A percentile compares a stretch with the other conserved stretches of the same genome.
Evolutionary conservation across 2,113 vertebrate genomes (phyloP).

Genomic region (Platycercus adscitus): DNA sequence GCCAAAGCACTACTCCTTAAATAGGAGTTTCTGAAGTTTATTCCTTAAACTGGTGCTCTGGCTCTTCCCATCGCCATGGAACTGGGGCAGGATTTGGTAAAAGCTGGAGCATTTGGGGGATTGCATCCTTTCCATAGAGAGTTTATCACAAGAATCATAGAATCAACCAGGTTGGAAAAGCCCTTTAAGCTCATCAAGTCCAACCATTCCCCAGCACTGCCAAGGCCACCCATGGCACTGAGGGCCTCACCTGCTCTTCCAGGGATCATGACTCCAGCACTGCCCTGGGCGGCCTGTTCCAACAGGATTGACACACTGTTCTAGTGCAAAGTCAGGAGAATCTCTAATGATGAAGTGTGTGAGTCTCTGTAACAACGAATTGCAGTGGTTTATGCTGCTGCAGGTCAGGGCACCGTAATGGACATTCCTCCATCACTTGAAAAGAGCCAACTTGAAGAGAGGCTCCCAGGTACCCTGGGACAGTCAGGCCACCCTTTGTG

Average conservation of each 20-base stretch:
- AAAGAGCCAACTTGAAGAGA: background rate
- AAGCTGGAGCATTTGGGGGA: rapidly evolving
- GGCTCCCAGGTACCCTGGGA: background rate
- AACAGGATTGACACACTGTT: background rate
- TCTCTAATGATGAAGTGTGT: rapidly evolving
- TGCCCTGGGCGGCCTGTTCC: background rate
- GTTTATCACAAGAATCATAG: background rate
- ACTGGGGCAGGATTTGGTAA: background rate
- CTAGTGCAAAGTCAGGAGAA: background rate
- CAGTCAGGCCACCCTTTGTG: background rate
- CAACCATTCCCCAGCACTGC: background rate
- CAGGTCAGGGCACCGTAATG: background rate
- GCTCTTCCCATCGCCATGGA: background rate
- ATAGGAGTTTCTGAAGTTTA: background rate
- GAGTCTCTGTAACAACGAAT: too few species aligned
- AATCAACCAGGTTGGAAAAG: background rate
- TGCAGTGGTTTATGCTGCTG: background rate
- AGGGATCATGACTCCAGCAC: background rate
- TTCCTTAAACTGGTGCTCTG: background rate
- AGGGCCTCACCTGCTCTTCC: background rate
- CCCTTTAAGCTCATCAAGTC: background rate
- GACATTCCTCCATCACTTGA: rapidly evolving
- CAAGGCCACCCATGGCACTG: background rate
- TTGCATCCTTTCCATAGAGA: background rate
- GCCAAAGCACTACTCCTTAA: background rate